Percentiles rank a stretch among this genome's conserved stretches.
phyloP scores from a whole-genome alignment of 2,888 invertebrate species.

The Trachelus stipa region DNA sequence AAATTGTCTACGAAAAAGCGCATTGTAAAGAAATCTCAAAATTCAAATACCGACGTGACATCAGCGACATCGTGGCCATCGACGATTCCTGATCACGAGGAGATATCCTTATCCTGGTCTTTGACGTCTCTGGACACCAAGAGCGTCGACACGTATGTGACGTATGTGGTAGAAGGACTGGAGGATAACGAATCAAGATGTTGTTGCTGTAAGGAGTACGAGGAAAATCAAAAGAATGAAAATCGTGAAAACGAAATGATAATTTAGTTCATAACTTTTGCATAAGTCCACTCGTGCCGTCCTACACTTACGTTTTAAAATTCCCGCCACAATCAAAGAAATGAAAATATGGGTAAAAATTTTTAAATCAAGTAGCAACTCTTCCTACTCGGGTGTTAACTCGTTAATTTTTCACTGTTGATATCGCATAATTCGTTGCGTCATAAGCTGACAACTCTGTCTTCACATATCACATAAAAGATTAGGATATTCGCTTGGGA shows the following conservation, averaged over 20 bases:
- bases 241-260: slow-evolving; percentile 64
- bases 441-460: slow-evolving; percentile 2
- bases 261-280: slow-evolving; percentile 35
- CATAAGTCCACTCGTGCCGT: neutral
- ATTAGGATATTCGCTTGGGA: slow-evolving; percentile 1
- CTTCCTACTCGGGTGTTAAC: neutral
- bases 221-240: slow-evolving; percentile 62
- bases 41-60: slow-evolving; percentile 12
- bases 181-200: slow-evolving; percentile 52
- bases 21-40: slow-evolving; percentile 46
- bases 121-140: slow-evolving; percentile 55
- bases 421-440: slow-evolving; percentile 9
- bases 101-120: slow-evolving; percentile 51
- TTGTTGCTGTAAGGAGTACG: slow-evolving; percentile 55
- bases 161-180: slow-evolving; percentile 52
- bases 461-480: neutral
- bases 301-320: neutral
- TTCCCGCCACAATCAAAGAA: neutral
- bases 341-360: neutral
- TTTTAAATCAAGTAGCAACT: neutral
- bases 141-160: slow-evolving; percentile 61
- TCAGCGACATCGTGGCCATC: slow-evolving; percentile 29
- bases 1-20: slow-evolving; percentile 55
- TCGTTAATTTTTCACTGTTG: slow-evolving; percentile 8
- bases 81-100: slow-evolving; percentile 49